Evolutionary conservation across 2,113 vertebrate genomes (phyloP), one percentile per base, ranked within the genome.

Genomic region (Setophaga kirtlandii): DNA sequence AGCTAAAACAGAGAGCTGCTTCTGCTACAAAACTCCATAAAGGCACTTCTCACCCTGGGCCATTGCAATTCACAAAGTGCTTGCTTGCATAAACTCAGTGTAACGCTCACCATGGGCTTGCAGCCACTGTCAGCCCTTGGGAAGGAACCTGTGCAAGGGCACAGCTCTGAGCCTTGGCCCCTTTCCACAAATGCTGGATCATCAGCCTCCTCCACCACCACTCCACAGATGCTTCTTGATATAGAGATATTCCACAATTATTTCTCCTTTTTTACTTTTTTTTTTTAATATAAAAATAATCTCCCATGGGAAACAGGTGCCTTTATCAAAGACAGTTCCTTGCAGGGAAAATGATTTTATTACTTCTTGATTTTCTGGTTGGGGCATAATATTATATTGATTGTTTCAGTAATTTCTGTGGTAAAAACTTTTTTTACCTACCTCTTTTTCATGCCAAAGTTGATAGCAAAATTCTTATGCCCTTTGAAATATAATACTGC

Each of bases 181-280:
- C 28, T 15, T 16, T 78, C 60, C 21, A 21, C 0, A 0, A 76
- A 22, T 1, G 0, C 6, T 0, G 0, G 17, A 75, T 70, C 19
- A 56, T 11, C 44, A 78, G 9, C 37, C 21, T 64, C 11, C 44
- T 71, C 28, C 19, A 10, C 44, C 10, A 68, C 12, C 17, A 17
- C 31, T 64, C 15, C 1, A 0, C 8, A 10, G 10, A 7, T 28
- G 8, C 11, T 87, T 4, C 25, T 44, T 35, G 15, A 35, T 15
- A 35, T 9, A 14, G 2, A 69, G 12, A 8, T 60, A 16, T 37
- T 62, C 20, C 18, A 47, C 5, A 5, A 8, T 39, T 52, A 11
- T n/a, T 41, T 41, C 1, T 35, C 4, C 4, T 39, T 17, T 30
- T 28, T 18, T 6, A 6, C 19, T 5, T 33, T 19, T 22, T 22